These are phyloP conservation scores for Rhinolophus ferrumequinum DNA, from an alignment of 2,113 vertebrate genomes.

Conservation along the genomic window DNA sequence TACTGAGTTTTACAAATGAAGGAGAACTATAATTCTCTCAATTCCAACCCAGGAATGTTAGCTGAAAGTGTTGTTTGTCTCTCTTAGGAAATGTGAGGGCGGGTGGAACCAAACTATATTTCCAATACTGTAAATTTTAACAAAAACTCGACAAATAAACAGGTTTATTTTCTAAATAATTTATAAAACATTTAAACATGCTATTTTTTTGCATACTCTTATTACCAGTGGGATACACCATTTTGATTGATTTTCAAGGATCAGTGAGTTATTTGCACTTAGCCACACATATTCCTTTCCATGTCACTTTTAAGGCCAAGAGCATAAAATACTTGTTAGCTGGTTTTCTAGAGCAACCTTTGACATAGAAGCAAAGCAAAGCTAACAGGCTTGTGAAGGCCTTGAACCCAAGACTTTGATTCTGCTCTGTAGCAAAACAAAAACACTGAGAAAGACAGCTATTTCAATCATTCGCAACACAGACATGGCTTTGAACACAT, in stretches of 20 bases:
- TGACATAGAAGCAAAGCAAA: neutral
- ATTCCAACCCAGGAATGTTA: neutral
- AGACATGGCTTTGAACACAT: neutral
- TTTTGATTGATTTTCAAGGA: slow-evolving; percentile 28
- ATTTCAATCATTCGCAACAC: neutral
- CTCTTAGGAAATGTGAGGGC: neutral
- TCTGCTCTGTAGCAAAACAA: neutral
- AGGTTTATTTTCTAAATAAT: neutral
- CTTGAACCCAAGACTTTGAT: neutral
- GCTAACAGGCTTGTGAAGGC: neutral
- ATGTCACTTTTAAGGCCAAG: slow-evolving; percentile 24
- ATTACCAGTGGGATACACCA: neutral
- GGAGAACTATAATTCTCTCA: neutral
- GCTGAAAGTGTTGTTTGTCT: neutral
- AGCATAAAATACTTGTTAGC: neutral
- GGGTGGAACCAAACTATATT: neutral
- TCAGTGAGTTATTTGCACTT: slow-evolving; percentile 3
- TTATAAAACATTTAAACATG: slow-evolving; percentile 14
- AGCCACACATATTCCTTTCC: neutral
- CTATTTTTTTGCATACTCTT: neutral
- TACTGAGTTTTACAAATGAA: slow-evolving; percentile 38
- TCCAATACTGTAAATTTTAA: neutral
- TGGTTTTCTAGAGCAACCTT: neutral
- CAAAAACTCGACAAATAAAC: neutral
- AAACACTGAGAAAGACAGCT: slow-evolving; percentile 22